Conservation (phyloP, 2,797 vertebrate genomes). For the Pantherophis alleghaniensis region DNA sequence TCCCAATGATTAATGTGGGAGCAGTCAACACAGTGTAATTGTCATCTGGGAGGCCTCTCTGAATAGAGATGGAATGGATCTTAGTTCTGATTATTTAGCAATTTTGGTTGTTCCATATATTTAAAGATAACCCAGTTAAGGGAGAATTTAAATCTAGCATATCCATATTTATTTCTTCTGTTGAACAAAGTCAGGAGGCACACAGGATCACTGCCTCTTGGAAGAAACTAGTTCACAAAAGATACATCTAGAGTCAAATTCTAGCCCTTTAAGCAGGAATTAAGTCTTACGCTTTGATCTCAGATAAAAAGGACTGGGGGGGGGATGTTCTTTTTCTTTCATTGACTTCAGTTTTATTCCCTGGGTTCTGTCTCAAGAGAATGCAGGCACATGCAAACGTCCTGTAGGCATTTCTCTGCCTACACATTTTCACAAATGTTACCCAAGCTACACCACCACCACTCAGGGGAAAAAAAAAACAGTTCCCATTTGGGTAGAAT, state of each 20-base stretch:
- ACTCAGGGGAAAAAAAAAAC: too few species aligned
- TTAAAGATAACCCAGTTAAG: not conserved
- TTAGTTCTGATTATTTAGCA: not conserved
- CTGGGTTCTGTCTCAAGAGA: slow-evolving; percentile 38
- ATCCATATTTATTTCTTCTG: not conserved
- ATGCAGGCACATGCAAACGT: slow-evolving; percentile 47
- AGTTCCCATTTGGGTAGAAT: not conserved
- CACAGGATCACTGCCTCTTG: slow-evolving; percentile 19
- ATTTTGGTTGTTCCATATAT: not conserved
- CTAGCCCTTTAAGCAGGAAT: slow-evolving; percentile 32
- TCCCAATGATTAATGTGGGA: not conserved
- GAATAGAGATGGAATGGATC: not conserved
- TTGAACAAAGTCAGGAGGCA: not conserved
- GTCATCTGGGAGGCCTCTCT: not conserved
- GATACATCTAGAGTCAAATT: not conserved
- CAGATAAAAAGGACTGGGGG: slow-evolving; percentile 26
- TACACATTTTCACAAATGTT: slow-evolving; percentile 45
- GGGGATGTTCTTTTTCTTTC: slow-evolving; percentile 36
- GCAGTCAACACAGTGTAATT: not conserved
- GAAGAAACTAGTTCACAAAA: not conserved
- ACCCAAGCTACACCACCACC: not conserved
- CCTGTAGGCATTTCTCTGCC: slow-evolving; percentile 24
- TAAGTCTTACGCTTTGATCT: slow-evolving; percentile 24
- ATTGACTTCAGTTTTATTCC: slow-evolving; percentile 56
- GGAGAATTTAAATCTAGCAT: not conserved